Conservation (phyloP, 2,797 vertebrate genomes). For the Oryzias dopingdopingensis region DNA sequence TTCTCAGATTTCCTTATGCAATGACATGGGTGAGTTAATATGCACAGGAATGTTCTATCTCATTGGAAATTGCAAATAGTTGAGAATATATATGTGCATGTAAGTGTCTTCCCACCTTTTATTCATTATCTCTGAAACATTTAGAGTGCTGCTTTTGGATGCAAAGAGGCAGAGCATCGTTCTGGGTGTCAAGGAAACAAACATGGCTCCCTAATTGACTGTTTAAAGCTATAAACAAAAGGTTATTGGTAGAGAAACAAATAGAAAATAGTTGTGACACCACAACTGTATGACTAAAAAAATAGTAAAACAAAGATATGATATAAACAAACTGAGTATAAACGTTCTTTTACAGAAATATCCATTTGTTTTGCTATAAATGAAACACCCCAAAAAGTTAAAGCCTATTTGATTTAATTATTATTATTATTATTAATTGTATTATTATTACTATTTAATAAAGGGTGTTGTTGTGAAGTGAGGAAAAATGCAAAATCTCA, state of each 20-base stretch:
- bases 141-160: constrained; percentile 4
- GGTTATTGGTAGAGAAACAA: neutral
- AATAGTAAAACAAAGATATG: no score
- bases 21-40: constrained; percentile 25
- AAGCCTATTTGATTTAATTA: no score
- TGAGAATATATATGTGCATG: constrained; percentile 3
- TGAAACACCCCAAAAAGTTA: no score
- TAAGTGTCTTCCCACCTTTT: neutral
- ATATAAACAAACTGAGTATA: no score
- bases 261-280: neutral
- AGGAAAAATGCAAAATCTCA: no score
- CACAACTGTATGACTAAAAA: neutral
- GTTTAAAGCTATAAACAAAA: neutral
- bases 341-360: no score
- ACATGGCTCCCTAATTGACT: neutral
- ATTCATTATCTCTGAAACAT: constrained; percentile 6
- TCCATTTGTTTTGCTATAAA: no score
- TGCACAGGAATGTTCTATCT: constrained; percentile 5
- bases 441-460: no score
- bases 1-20: constrained; percentile 26
- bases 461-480: no score
- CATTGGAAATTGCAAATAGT: constrained; percentile 3
- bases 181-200: neutral
- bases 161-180: neutral
- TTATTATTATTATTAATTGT: no score